Conservation (phyloP, 2,113 vertebrate genomes). For the Edolisoma coerulescens region DNA sequence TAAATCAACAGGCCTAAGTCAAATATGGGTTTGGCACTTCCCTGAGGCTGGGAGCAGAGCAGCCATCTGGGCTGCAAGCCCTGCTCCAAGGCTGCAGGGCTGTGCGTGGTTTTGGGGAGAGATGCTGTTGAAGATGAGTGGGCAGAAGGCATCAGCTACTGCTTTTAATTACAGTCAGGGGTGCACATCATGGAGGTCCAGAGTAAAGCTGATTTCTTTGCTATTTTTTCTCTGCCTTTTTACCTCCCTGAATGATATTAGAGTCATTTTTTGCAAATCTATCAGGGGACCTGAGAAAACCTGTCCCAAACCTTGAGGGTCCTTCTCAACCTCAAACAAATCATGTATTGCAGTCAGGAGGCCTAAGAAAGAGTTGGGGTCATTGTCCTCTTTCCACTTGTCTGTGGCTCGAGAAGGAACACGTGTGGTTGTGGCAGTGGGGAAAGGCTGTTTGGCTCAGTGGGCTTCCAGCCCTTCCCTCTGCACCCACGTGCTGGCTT, state of each 20-base stretch:
- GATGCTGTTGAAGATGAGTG: background rate
- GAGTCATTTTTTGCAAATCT: rapidly evolving
- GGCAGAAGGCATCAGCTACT: background rate
- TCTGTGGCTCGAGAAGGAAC: rapidly evolving
- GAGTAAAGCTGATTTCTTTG: background rate
- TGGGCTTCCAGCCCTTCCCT: background rate
- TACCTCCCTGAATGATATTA: background rate
- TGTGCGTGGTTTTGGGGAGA: background rate
- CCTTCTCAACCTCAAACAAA: background rate
- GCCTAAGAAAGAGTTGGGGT: background rate
- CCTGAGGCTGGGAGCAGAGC: background rate
- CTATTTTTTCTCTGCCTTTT: background rate
- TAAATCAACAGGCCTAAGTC: background rate
- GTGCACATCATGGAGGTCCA: background rate
- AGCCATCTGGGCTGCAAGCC: background rate
- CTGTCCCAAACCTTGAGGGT: background rate
- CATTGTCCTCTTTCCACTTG: background rate
- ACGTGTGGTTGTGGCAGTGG: background rate
- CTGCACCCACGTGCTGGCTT: background rate
- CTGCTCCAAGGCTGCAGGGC: background rate
- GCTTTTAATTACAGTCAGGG: background rate
- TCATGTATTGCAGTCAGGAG: background rate
- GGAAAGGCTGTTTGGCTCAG: background rate
- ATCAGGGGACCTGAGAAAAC: background rate
- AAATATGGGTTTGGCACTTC: background rate